Percentiles rank a stretch among this genome's conserved stretches.
These are phyloP conservation scores for Edolisoma coerulescens DNA, from an alignment of 2,113 vertebrate genomes.

Conservation along the genomic window DNA sequence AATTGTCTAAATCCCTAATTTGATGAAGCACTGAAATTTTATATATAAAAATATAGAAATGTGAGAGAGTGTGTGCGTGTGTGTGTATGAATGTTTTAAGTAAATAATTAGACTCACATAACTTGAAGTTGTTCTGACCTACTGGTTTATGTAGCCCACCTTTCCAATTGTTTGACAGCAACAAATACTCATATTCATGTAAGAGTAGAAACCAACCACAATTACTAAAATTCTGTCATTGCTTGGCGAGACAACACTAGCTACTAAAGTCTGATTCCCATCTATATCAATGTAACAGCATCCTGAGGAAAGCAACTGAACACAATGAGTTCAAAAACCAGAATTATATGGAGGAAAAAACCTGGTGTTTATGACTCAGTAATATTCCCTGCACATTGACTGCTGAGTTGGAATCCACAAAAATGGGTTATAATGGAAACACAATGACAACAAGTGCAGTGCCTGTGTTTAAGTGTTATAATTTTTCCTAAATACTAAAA, in stretches of 20 bases:
- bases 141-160: neutral
- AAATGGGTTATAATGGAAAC: neutral
- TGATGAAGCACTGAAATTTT: neutral
- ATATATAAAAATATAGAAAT: neutral
- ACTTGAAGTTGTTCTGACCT: neutral
- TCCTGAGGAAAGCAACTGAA: neutral
- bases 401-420: neutral
- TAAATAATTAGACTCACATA: neutral
- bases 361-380: neutral
- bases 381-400: neutral
- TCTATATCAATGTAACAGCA: neutral
- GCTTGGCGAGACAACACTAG: neutral
- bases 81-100: neutral
- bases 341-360: neutral
- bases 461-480: neutral
- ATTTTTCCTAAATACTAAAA: neutral
- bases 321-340: neutral
- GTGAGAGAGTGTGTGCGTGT: accelerated
- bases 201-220: neutral
- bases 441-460: accelerated
- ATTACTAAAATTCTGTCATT: neutral
- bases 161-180: neutral
- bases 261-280: neutral
- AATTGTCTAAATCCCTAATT: neutral
- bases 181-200: neutral